Conservation (phyloP, 1,140 invertebrate species). For the Heterodera carotae region DNA sequence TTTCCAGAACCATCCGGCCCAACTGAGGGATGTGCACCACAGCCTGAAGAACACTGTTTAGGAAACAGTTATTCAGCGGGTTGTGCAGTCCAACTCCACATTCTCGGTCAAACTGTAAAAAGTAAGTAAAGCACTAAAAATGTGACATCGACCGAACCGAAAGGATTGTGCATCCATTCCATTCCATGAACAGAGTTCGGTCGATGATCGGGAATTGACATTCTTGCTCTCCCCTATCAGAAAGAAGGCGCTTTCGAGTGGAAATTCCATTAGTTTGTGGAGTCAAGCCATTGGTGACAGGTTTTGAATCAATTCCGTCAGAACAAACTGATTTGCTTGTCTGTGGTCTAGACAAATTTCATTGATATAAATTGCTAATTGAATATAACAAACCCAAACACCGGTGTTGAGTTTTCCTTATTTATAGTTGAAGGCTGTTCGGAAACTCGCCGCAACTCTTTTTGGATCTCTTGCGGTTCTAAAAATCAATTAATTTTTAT, state of each 20-base stretch:
- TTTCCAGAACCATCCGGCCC: conserved; percentile 38
- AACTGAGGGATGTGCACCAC: conserved; percentile 48
- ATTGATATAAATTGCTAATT: conserved; percentile 5
- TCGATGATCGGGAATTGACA: conserved; percentile 37
- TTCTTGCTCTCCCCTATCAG: conserved; percentile 39
- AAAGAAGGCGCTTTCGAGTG: conserved; percentile 36
- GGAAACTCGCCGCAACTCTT: neutral
- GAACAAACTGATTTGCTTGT: neutral
- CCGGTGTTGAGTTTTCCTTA: conserved; percentile 19
- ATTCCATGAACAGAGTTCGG: conserved; percentile 24
- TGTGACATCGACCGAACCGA: conserved; percentile 10
- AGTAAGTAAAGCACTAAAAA: conserved; percentile 6
- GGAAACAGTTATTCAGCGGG: conserved; percentile 43
- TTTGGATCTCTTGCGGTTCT: conserved; percentile 18
- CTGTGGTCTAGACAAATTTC: neutral
- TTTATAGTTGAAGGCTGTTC: conserved; percentile 19
- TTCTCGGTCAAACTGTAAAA: conserved; percentile 31
- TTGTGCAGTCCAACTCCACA: conserved; percentile 39
- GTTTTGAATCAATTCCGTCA: conserved; percentile 4
- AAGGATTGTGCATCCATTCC: conserved; percentile 37
- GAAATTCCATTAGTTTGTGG: conserved; percentile 2
- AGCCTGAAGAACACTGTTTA: conserved; percentile 48
- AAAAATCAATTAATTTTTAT: neutral
- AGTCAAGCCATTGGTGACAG: conserved; percentile 9
- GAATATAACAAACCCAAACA: conserved; percentile 9